phyloP scores from a whole-genome alignment of 2,797 vertebrate genomes.

The Pseudochirops corinnae region DNA sequence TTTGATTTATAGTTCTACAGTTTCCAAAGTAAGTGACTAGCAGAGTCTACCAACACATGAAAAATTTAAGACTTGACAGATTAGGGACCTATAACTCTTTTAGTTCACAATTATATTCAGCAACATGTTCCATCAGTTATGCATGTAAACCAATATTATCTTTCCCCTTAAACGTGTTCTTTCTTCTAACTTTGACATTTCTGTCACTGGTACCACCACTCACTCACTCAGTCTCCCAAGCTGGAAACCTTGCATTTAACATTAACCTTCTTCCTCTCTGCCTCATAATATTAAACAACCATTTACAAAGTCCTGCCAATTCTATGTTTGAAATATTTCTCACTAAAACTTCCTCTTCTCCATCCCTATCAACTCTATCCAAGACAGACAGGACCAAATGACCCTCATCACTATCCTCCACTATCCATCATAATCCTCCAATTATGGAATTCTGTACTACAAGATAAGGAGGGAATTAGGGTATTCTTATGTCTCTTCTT shows the following conservation, averaged over 20 bases:
- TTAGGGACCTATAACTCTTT: conserved; percentile 2
- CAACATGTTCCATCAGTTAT: neutral
- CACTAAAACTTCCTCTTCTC: neutral
- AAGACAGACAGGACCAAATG: neutral
- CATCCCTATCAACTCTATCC: neutral
- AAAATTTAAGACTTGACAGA: conserved; percentile 32
- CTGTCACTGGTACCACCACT: neutral
- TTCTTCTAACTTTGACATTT: neutral
- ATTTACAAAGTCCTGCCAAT: neutral
- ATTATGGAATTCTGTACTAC: neutral
- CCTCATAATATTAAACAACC: neutral
- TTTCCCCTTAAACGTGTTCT: neutral
- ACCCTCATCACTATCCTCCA: neutral
- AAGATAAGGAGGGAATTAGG: neutral
- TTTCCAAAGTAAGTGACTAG: conserved; percentile 20
- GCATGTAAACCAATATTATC: neutral
- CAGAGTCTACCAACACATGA: neutral
- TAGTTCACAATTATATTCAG: conserved; percentile 48
- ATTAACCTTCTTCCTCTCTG: neutral
- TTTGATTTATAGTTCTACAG: conserved; percentile 44
- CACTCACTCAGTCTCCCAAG: neutral
- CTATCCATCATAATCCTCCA: neutral
- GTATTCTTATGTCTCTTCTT: neutral
- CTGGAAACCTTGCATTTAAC: neutral
- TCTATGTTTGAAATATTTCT: neutral